phyloP scores from a whole-genome alignment of 2,113 vertebrate genomes.

The Vombatus ursinus region DNA sequence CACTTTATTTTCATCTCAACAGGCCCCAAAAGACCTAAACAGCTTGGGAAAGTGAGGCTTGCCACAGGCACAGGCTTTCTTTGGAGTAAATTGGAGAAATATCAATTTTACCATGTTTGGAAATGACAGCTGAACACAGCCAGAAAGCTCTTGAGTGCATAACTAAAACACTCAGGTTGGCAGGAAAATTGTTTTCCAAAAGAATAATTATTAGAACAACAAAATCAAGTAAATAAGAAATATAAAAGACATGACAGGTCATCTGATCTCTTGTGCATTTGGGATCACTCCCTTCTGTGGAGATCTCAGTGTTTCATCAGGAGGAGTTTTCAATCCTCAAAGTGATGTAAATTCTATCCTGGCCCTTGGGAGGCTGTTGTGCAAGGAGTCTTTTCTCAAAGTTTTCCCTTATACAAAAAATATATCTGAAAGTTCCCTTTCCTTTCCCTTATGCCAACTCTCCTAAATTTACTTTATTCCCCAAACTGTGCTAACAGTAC shows the following conservation, averaged over 20 bases:
- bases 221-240: slow-evolving; percentile 62
- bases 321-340: slow-evolving; percentile 24
- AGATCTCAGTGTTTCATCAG: neutral
- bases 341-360: slow-evolving; percentile 53
- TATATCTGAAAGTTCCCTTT: slow-evolving; percentile 23
- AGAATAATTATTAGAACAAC: slow-evolving; percentile 58
- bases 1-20: neutral
- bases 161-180: slow-evolving; percentile 55
- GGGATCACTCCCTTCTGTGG: slow-evolving; percentile 35
- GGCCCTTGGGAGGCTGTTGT: slow-evolving; percentile 51
- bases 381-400: slow-evolving; percentile 42
- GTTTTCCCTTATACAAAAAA: slow-evolving; percentile 48
- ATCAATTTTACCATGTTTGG: slow-evolving; percentile 23
- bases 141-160: slow-evolving; percentile 40
- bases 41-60: neutral
- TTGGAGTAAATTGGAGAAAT: neutral
- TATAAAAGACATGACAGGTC: slow-evolving; percentile 35
- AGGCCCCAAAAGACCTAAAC: neutral
- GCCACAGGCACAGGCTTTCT: neutral
- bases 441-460: slow-evolving; percentile 15
- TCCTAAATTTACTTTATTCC: neutral
- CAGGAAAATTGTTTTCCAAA: slow-evolving; percentile 62
- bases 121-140: slow-evolving; percentile 41
- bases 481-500: neutral
- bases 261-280: slow-evolving; percentile 38